Evolutionary conservation across 2,113 vertebrate genomes (phyloP).

Genomic region (Periophthalmus modestus): DNA sequence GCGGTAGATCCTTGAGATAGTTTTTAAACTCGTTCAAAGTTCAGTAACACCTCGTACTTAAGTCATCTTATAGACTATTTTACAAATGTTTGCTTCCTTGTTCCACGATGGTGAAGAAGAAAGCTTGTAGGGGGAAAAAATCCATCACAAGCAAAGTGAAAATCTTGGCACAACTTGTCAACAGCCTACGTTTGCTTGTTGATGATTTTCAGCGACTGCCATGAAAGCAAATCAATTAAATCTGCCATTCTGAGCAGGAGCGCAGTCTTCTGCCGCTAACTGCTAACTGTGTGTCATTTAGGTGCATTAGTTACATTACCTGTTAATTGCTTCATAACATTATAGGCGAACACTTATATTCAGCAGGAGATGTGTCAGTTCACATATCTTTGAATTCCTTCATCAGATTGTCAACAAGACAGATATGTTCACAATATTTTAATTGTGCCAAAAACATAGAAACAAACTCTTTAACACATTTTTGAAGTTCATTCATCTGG

Average conservation of each 20-base stretch:
- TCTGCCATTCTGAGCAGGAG: slow-evolving; percentile 38
- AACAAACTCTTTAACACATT: slow-evolving; percentile 19
- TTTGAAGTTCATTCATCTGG: slow-evolving; percentile 20
- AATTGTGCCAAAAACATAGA: slow-evolving; percentile 24
- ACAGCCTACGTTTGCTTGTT: slow-evolving; percentile 50
- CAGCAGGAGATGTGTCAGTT: slow-evolving; percentile 38
- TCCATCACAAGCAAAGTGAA: slow-evolving; percentile 17
- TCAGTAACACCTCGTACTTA: slow-evolving; percentile 12
- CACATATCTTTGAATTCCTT: slow-evolving; percentile 62
- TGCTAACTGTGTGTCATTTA: slow-evolving; percentile 46
- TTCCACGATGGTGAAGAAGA: slow-evolving; percentile 25
- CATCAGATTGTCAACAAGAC: slow-evolving; percentile 35
- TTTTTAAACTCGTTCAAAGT: slow-evolving; percentile 36
- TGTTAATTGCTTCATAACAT: slow-evolving; percentile 54
- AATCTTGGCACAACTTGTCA: slow-evolving; percentile 55
- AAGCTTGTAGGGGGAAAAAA: slow-evolving; percentile 7
- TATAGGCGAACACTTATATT: slow-evolving; percentile 50
- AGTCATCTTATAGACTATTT: slow-evolving; percentile 15
- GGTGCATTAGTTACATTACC: slow-evolving; percentile 42
- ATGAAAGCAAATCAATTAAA: slow-evolving; percentile 72
- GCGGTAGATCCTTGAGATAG: neutral
- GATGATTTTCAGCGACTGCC: slow-evolving; percentile 57
- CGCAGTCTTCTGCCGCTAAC: slow-evolving; percentile 36
- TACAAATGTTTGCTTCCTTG: slow-evolving; percentile 10
- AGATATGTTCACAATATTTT: slow-evolving; percentile 29